Base-by-base conservation (phyloP, 2,888 invertebrate genomes). In the Drosophila prolongata region DNA sequence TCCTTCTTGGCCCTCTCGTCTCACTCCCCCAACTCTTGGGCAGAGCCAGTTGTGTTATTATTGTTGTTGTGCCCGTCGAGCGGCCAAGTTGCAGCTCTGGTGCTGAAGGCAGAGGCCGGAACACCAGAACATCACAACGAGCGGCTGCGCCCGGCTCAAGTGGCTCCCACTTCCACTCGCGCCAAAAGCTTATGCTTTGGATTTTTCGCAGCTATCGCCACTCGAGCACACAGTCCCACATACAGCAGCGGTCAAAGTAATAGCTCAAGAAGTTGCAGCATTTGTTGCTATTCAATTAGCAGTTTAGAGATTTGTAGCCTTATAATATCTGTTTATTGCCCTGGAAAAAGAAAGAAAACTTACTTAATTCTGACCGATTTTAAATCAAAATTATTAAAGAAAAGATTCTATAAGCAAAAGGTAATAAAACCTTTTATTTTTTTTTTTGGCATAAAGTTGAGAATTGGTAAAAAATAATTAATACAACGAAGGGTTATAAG, bases 191-290 rank as follows among this genome's bases (percentile, higher is more conserved):
- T 89, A 86, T 84, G 89, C 84, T 80, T 87, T 89, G 86, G 87
- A 86, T 78, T 87, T 80, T 88, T 77, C 76, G 77, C 78, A 88
- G 89, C 81, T 84, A 87, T 88, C 84, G 85, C 83, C 83, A 89
- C 87, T 89, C 85, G 76, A 89, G 83, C 87, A 89, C 84, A 84
- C 76, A 82, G 66, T 78, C 64, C 66, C 74, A 74, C 40, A 11
- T 42, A 55, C 64, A 61, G 58, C 43, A 4, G 35, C 0, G 49
- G 42, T 11, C 8, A 24, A 13, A 3, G 11, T 13, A 49, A 8
- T 64, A 64, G 34, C 24, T 40, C 13, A 11, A 30, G 10, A 16
- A 40, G 8, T 30, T 30, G 30, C 30, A 30, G 8, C 30, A 8
- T 8, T 24, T 24, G 24, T 24, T 24, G 24, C 0, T 4, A 24